Conservation (phyloP, 2,797 vertebrate species). For the Paedocypris micromegethes region DNA sequence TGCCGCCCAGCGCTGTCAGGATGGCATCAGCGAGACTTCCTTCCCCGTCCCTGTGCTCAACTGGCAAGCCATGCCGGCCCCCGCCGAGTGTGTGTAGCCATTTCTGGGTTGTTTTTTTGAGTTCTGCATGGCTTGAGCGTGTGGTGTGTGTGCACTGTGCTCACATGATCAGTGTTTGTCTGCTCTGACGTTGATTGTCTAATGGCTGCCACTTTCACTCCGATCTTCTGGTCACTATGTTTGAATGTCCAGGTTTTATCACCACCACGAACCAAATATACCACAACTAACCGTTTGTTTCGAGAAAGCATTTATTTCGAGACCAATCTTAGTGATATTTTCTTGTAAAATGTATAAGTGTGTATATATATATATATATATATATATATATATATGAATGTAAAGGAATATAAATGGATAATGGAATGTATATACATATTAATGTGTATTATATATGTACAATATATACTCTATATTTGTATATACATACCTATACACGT, state of each 20-base stretch:
- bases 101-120: constrained; percentile 33
- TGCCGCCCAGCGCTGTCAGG: constrained; percentile 71
- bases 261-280: too few relatives aligned
- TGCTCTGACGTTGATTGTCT: constrained; percentile 9
- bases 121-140: constrained; percentile 3
- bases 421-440: background rate
- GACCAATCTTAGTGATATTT: too few relatives aligned
- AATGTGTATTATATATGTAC: too few relatives aligned
- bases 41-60: constrained; percentile 89
- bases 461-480: too few relatives aligned
- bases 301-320: too few relatives aligned
- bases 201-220: too few relatives aligned
- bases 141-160: constrained; percentile 17
- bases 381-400: background rate
- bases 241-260: too few relatives aligned
- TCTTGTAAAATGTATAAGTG: background rate
- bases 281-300: too few relatives aligned
- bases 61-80: constrained; percentile 80
- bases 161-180: constrained; percentile 10
- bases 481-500: too few relatives aligned
- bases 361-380: background rate
- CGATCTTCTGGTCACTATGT: too few relatives aligned
- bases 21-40: constrained; percentile 86
- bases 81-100: constrained; percentile 81
- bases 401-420: background rate